Percentiles rank a stretch among this genome's conserved stretches.
Evolutionary conservation across 2,797 vertebrate species (phyloP).

Genomic region (Synanceia verrucosa): DNA sequence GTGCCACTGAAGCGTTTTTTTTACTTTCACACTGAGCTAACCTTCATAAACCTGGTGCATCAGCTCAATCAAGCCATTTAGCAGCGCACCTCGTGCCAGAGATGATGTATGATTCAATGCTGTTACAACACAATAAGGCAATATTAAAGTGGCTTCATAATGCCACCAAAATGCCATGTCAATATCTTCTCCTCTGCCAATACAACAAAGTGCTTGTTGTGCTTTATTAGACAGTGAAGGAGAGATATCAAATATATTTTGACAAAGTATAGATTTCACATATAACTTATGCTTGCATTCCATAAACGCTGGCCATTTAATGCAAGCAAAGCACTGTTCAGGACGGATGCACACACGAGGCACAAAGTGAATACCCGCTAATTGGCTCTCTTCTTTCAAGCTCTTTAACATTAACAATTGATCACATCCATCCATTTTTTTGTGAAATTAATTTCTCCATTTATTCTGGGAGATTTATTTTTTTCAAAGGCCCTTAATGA

Average conservation of each 20-base stretch:
- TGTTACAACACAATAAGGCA: slow-evolving; percentile 77
- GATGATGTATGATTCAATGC: slow-evolving; percentile 76
- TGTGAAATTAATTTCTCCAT: slow-evolving; percentile 8
- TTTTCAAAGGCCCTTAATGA: slow-evolving; percentile 34
- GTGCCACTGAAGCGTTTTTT: slow-evolving; percentile 12
- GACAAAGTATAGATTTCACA: slow-evolving; percentile 69
- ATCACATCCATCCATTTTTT: slow-evolving; percentile 23
- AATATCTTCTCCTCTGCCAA: slow-evolving; percentile 70
- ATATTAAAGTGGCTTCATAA: slow-evolving; percentile 83
- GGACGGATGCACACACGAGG: slow-evolving; percentile 3
- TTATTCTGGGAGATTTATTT: slow-evolving; percentile 32
- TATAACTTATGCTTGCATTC: slow-evolving; percentile 53
- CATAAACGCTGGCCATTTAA: slow-evolving; percentile 46
- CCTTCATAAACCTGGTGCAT: slow-evolving; percentile 67
- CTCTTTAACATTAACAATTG: slow-evolving; percentile 31
- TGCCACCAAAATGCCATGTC: slow-evolving; percentile 85
- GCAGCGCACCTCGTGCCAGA: slow-evolving; percentile 51
- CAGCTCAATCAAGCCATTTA: slow-evolving; percentile 62
- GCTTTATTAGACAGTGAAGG: slow-evolving; percentile 76
- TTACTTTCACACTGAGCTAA: slow-evolving; percentile 50
- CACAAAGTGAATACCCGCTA: slow-evolving; percentile 12
- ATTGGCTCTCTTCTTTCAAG: slow-evolving; percentile 15
- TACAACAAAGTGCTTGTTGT: slow-evolving; percentile 78
- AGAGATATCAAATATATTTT: slow-evolving; percentile 66
- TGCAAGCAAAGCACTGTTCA: slow-evolving; percentile 41